Evolutionary conservation across 2,888 invertebrate species (phyloP), one percentile per base, ranked within the genome.

Genomic region (Gryllus longicercus): DNA sequence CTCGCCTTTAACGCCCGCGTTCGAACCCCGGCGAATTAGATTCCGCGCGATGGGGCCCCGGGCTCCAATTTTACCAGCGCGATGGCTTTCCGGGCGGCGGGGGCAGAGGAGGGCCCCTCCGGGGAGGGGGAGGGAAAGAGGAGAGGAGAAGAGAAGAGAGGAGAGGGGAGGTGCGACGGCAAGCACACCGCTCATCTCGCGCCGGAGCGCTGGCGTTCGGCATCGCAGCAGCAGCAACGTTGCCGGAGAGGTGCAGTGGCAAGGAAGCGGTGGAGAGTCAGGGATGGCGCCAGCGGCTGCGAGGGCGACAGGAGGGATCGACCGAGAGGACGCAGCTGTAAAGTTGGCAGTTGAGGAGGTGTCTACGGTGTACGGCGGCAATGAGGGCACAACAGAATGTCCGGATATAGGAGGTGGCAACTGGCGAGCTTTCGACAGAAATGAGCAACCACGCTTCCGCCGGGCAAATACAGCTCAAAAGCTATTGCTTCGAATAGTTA

Each of bases 11-110:
- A 63, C 63, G 63, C 63, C 16, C n/a, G 63, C 63, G 14, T 63
- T 63, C 63, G 63, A 63, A 63, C 63, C 63, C 63, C 63, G 63
- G n/a, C 63, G 63, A 63, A 63, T 63, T 63, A 63, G 63, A 63
- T 63, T 63, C 63, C 63, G 63, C 63, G 63, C 63, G 63, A 63
- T 63, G 63, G 63, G 63, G 63, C 63, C 63, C 63, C 63, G 63
- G 63, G 63, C 63, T 63, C 63, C 63, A 63, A 63, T 63, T 63
- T 63, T 63, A 14, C 63, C 63, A 63, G n/a, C 63, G 63, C 63
- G n/a, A 63, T 63, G 63, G 63, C 63, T 63, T 63, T 63, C 63
- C 63, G n/a, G 63, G 63, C 63, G 63, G 63, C 63, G 11, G 16
- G 16, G 14, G 63, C 3, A 63, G 63, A 63, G 63, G 63, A 63